These are phyloP conservation scores for Archivesica marissinica DNA, from an alignment of 1,140 invertebrate genomes.

Conservation along the genomic window DNA sequence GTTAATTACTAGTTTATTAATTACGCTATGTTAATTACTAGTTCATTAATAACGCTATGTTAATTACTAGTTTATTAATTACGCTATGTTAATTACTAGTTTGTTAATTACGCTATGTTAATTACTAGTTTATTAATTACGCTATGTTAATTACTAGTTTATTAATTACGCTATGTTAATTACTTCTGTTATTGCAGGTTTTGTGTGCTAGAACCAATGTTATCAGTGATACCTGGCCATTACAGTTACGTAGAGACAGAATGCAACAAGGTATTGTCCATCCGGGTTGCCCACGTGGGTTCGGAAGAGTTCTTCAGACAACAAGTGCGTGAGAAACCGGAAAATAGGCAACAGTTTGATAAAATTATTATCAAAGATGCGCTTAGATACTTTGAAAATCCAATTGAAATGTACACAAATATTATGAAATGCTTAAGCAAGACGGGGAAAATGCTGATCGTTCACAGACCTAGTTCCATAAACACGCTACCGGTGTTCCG, in stretches of 20 bases:
- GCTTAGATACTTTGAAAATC: conserved; percentile 76
- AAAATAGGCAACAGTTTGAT: conserved; percentile 73
- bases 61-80: not conserved
- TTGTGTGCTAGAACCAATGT: conserved; percentile 79
- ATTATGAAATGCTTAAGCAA: conserved; percentile 71
- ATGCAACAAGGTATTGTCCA: conserved; percentile 74
- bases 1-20: no score
- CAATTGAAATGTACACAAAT: conserved; percentile 73
- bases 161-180: no score
- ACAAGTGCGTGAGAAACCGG: conserved; percentile 61
- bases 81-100: no score
- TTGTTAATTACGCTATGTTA: no score
- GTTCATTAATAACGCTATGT: no score
- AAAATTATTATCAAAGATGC: conserved; percentile 79
- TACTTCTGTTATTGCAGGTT: conserved; percentile 70
- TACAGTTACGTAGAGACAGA: conserved; percentile 79
- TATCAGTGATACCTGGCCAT: conserved; percentile 78
- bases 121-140: no score
- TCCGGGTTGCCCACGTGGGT: conserved; percentile 78
- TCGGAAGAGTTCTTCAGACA: conserved; percentile 81
- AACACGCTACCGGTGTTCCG: conserved; percentile 77
- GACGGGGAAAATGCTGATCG: conserved; percentile 76
- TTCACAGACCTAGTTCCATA: conserved; percentile 75
- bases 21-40: no score
- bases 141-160: no score